Conservation (phyloP, 1,140 invertebrate species). For the Heliconius congener region DNA sequence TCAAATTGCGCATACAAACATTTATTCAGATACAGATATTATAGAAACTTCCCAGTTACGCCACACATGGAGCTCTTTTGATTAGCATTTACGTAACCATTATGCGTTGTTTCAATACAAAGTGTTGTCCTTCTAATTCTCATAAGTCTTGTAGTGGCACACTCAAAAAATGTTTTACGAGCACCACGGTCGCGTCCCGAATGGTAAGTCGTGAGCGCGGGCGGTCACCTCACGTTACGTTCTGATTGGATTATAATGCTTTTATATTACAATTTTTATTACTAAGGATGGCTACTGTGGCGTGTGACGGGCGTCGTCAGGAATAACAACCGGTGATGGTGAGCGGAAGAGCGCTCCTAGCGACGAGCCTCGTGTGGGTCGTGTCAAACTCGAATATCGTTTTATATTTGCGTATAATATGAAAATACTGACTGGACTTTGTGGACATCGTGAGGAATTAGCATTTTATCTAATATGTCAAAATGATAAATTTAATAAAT, state of each 20-base stretch:
- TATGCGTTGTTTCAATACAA: slow-evolving; percentile 44
- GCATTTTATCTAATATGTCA: background rate
- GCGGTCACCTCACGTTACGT: slow-evolving; percentile 66
- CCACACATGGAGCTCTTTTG: slow-evolving; percentile 44
- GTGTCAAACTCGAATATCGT: slow-evolving; percentile 34
- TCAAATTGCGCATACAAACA: background rate
- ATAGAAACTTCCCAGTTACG: slow-evolving; percentile 21
- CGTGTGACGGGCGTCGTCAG: slow-evolving; percentile 60
- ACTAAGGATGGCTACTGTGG: slow-evolving; percentile 64
- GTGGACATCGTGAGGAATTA: background rate
- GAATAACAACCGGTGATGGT: slow-evolving; percentile 69
- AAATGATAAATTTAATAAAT: background rate
- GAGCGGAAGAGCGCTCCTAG: slow-evolving; percentile 44
- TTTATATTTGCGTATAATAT: slow-evolving; percentile 40
- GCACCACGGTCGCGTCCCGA: slow-evolving; percentile 52
- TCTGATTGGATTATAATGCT: slow-evolving; percentile 78
- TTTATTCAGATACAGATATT: background rate
- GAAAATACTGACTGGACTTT: slow-evolving; percentile 18
- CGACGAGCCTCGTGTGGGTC: slow-evolving; percentile 26
- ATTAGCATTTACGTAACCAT: slow-evolving; percentile 46
- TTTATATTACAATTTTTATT: slow-evolving; percentile 78
- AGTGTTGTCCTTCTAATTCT: slow-evolving; percentile 64
- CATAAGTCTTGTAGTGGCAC: slow-evolving; percentile 51
- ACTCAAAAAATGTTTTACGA: slow-evolving; percentile 74
- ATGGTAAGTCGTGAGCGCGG: slow-evolving; percentile 67